Evolutionary conservation across 2,888 invertebrate species (phyloP), one percentile per base, ranked within the genome.

Genomic region (Hirudinaria manillensis): DNA sequence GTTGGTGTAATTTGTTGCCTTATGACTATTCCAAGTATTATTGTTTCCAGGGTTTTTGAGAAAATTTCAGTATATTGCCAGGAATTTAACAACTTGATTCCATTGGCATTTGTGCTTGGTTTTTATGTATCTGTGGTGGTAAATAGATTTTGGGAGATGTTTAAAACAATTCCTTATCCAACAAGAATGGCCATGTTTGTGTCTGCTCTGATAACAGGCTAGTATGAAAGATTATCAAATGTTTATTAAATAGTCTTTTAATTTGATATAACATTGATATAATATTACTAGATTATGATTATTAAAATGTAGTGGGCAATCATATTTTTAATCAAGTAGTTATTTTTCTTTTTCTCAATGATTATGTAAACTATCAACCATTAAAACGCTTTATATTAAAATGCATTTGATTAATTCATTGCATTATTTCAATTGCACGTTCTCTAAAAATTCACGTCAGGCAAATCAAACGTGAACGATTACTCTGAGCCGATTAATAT

Each of bases 61-160:
- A 89, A 89, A 78, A 87, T 94, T 74, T 91, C 91, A 3, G 89
- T 89, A 78, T 94, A 94, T 86, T 95, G 94, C 87, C 90, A 91
- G 82, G 90, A 90, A 80, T 93, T 92, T 86, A 92, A 91, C 80
- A 91, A 91, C 86, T 89, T 93, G 80, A 95, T 95, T 81, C 95
- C 95, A 21, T 86, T 95, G 79, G 93, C 94, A 10, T 95, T 95
- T 85, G 93, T 95, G 77, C 88, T 95, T 80, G 95, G 95, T 80
- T 95, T 95, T 87, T 95, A 94, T 87, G 94, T 95, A 74, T 91
- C 92, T 7, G 90, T 94, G 80, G 93, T 95, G 73, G 93, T 94
- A 90, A 91, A 91, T 76, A 89, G 95, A 32, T 73, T 73, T 36
- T 93, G 93, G 93, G 90, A 88, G 83, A 93, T 93, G 85, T 93